Evolutionary conservation across 92 coral and sea anemone genomes (phyloP).

Genomic region (Ricordea florida): DNA sequence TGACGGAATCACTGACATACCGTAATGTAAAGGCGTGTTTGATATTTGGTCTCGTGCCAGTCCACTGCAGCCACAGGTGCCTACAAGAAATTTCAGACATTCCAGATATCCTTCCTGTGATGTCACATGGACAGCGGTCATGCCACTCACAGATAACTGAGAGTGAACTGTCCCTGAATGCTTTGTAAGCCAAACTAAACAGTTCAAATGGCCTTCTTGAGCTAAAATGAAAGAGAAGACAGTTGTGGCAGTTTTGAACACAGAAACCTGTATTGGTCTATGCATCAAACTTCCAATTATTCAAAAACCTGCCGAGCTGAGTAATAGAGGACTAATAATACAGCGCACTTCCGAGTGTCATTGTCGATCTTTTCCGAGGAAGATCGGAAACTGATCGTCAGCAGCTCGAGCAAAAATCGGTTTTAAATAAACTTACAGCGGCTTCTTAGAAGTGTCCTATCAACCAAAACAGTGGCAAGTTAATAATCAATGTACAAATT

Average conservation of each 20-base stretch:
- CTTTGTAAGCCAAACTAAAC: conserved; percentile 87
- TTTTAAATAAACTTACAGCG: too few species aligned
- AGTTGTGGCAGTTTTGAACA: too few species aligned
- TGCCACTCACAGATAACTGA: conserved; percentile 78
- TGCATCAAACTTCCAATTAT: too few species aligned
- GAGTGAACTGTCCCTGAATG: conserved; percentile 66
- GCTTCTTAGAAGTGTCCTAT: too few species aligned
- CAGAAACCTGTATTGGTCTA: too few species aligned
- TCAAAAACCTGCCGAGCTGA: too few species aligned
- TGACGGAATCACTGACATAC: conserved; percentile 6
- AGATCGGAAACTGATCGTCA: too few species aligned
- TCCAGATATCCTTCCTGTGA: conserved; percentile 86
- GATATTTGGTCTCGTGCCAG: conserved; percentile 72
- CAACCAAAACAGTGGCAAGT: too few species aligned
- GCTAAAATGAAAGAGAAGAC: conserved; percentile 37
- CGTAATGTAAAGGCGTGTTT: conserved; percentile 84
- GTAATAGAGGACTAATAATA: too few species aligned
- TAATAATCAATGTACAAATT: too few species aligned
- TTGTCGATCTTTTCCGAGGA: not conserved
- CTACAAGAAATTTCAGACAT: conserved; percentile 69
- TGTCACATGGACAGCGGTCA: conserved; percentile 90
- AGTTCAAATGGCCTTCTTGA: conserved; percentile 84
- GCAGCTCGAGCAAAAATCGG: too few species aligned
- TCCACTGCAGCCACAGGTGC: conserved; percentile 75
- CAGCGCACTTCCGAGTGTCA: not conserved